phyloP scores from a whole-genome alignment of 2,888 invertebrate species.

The Watsonalla binaria region DNA sequence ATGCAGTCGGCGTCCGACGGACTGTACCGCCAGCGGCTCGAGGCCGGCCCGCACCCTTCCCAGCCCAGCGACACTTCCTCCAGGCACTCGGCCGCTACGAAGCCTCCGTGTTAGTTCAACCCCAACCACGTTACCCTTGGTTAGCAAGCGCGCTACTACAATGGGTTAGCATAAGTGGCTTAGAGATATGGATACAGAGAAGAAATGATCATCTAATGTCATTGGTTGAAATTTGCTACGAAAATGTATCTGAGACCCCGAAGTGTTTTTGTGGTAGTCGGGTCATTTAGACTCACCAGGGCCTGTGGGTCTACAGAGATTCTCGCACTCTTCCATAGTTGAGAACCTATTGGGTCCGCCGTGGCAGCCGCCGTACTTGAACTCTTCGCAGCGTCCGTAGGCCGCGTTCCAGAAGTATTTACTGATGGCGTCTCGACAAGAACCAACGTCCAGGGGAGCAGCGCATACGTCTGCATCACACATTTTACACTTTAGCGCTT shows the following conservation, averaged over 20 bases:
- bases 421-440: slow-evolving; percentile 81
- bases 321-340: slow-evolving; percentile 84
- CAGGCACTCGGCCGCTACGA: slow-evolving; percentile 55
- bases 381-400: slow-evolving; percentile 81
- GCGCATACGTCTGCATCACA: slow-evolving; percentile 83
- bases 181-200: background rate
- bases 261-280: slow-evolving; percentile 5
- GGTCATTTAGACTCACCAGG: slow-evolving; percentile 39
- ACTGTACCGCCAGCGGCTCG: slow-evolving; percentile 87
- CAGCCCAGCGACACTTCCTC: slow-evolving; percentile 39
- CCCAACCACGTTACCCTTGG: slow-evolving; percentile 7
- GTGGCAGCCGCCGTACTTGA: slow-evolving; percentile 89
- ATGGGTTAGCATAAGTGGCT: background rate
- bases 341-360: slow-evolving; percentile 93
- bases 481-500: background rate
- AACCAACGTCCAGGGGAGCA: slow-evolving; percentile 82
- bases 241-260: background rate
- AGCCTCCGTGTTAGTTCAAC: slow-evolving; percentile 26
- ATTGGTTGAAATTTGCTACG: background rate
- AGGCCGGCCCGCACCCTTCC: slow-evolving; percentile 34
- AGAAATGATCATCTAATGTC: background rate
- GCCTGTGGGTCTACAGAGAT: slow-evolving; percentile 75
- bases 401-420: slow-evolving; percentile 85
- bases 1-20: slow-evolving; percentile 83
- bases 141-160: background rate